A percentile compares a stretch with the other conserved stretches of the same genome.
Evolutionary conservation across 2,888 invertebrate species (phyloP).

Genomic region (Drosophila pseudotakahashii): DNA sequence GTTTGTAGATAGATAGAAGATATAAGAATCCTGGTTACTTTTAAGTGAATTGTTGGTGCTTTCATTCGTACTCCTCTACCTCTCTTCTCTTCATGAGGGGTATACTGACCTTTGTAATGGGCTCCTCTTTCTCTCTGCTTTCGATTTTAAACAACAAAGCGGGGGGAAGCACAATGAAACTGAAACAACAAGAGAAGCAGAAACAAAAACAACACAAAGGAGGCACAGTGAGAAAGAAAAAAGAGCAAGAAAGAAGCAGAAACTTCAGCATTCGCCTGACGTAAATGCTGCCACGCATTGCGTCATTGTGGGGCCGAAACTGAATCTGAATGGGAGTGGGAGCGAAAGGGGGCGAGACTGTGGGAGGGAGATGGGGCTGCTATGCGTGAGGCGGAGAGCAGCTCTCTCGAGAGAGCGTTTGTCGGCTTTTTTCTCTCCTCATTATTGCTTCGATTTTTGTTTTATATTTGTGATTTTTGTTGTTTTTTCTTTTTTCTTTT

Average conservation of each 20-base stretch:
- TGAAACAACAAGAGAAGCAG: conserved; percentile 2
- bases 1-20: too few relatives aligned
- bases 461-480: conserved; percentile 11
- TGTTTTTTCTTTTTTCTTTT: background rate
- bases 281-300: conserved; percentile 64
- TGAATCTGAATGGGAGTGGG: background rate
- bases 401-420: conserved; percentile 1
- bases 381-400: background rate
- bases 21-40: too few relatives aligned
- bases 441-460: conserved; percentile 24
- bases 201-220: conserved; percentile 9
- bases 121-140: background rate
- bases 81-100: background rate
- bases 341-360: background rate
- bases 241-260: conserved; percentile 13
- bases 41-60: too few relatives aligned
- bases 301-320: conserved; percentile 52
- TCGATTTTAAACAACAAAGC: conserved; percentile 12
- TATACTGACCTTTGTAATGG: background rate
- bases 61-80: background rate
- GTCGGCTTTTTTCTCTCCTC: conserved; percentile 21
- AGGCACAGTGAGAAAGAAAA: conserved; percentile 6
- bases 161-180: conserved; percentile 2
- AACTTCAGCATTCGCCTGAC: conserved; percentile 51
- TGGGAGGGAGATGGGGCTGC: background rate